Conservation (phyloP, 2,797 vertebrate genomes). For the Sebastes oblongus region DNA sequence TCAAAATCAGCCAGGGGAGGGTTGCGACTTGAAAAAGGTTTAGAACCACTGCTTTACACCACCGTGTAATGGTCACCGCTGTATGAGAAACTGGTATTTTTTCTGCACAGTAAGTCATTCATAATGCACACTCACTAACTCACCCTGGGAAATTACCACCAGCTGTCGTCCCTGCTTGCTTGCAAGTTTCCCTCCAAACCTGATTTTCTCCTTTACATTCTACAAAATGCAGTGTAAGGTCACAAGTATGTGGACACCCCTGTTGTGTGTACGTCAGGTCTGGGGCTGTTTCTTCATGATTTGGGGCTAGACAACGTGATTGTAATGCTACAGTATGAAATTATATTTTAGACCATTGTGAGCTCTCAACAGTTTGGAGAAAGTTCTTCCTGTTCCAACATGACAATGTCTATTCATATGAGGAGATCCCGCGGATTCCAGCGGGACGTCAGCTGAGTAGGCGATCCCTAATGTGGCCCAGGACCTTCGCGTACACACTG, state of each 20-base stretch:
- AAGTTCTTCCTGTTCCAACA: too few species aligned
- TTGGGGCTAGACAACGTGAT: background rate
- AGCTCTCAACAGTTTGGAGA: background rate
- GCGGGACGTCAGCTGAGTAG: too few species aligned
- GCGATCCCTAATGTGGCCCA: too few species aligned
- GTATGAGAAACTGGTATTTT: background rate
- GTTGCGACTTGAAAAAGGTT: too few species aligned
- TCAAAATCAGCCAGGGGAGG: too few species aligned
- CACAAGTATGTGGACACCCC: background rate
- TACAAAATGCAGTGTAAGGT: background rate
- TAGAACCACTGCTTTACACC: background rate
- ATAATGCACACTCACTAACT: background rate
- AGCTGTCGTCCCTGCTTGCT: background rate
- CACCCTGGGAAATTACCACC: background rate
- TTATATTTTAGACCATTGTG: background rate
- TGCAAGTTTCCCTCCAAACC: background rate
- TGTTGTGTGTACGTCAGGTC: background rate
- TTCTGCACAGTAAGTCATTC: background rate
- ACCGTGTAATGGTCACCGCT: background rate
- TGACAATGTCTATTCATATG: too few species aligned
- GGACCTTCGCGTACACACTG: too few species aligned
- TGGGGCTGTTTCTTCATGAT: background rate
- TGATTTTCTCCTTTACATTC: background rate
- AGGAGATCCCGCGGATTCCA: too few species aligned
- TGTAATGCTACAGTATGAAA: background rate